These are phyloP conservation scores for Paraplagusia blochii DNA, from an alignment of 2,113 vertebrate genomes.

Conservation along the genomic window DNA sequence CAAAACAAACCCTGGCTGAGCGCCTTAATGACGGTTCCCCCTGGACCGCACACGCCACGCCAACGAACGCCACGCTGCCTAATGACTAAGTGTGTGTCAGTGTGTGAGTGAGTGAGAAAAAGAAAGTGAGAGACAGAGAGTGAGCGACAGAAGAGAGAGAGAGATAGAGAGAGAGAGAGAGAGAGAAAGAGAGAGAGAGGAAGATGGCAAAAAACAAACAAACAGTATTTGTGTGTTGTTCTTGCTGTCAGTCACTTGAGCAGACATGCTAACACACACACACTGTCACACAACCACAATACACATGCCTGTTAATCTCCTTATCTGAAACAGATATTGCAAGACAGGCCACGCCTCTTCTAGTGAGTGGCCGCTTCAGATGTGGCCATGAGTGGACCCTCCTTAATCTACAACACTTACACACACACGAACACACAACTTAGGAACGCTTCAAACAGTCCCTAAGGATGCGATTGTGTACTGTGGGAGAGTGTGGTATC, in stretches of 20 bases:
- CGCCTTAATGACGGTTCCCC: conserved; percentile 76
- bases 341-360: conserved; percentile 38
- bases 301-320: conserved; percentile 21
- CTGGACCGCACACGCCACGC: conserved; percentile 55
- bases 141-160: conserved; percentile 21
- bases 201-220: conserved; percentile 25
- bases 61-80: conserved; percentile 57
- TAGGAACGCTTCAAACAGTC: conserved; percentile 37
- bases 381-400: conserved; percentile 51
- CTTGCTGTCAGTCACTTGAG: conserved; percentile 46
- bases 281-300: not conserved
- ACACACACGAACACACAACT: not conserved
- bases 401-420: conserved; percentile 24
- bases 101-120: not conserved
- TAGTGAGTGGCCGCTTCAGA: conserved; percentile 47
- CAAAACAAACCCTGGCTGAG: conserved; percentile 79
- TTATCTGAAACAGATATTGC: no score
- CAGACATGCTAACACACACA: conserved; percentile 1
- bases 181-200: not conserved
- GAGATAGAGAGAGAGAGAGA: not conserved
- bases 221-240: conserved; percentile 14
- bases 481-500: conserved; percentile 4
- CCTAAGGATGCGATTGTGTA: conserved; percentile 13
- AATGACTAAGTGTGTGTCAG: conserved; percentile 61
- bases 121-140: conserved; percentile 6